Conservation (phyloP, 2,113 vertebrate genomes). For the Leptosomus discolor region DNA sequence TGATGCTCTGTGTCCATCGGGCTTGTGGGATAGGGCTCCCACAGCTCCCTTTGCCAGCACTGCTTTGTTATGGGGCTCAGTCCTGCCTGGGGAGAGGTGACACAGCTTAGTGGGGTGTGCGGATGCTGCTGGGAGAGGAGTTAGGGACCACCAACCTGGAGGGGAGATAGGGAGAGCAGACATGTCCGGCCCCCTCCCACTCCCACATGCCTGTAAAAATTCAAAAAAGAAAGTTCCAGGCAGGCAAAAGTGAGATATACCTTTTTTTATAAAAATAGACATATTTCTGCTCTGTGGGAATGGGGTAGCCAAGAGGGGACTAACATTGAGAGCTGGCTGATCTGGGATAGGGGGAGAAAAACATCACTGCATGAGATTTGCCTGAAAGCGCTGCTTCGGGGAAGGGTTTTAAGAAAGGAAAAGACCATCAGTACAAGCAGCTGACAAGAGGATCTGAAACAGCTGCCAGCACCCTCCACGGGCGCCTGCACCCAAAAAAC, state of each 20-base stretch:
- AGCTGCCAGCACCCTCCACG: not conserved
- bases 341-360: not conserved
- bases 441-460: not conserved
- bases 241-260: not conserved
- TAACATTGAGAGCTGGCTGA: not conserved
- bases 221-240: not conserved
- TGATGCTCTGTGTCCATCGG: rapidly evolving
- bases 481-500: not conserved
- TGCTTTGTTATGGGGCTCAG: rapidly evolving
- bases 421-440: not conserved
- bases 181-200: rapidly evolving
- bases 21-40: rapidly evolving
- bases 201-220: rapidly evolving
- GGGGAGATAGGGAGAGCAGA: rapidly evolving
- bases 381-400: not conserved
- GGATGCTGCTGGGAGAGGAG: not conserved
- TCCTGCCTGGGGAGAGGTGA: not conserved
- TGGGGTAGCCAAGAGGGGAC: not conserved
- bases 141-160: rapidly evolving
- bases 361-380: not conserved
- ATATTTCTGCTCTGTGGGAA: not conserved
- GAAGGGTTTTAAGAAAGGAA: not conserved
- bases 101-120: rapidly evolving
- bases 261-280: too few relatives aligned
- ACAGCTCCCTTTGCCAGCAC: rapidly evolving